phyloP scores from a whole-genome alignment of 1,140 invertebrate genomes.

The Drosophila ercepeae region DNA sequence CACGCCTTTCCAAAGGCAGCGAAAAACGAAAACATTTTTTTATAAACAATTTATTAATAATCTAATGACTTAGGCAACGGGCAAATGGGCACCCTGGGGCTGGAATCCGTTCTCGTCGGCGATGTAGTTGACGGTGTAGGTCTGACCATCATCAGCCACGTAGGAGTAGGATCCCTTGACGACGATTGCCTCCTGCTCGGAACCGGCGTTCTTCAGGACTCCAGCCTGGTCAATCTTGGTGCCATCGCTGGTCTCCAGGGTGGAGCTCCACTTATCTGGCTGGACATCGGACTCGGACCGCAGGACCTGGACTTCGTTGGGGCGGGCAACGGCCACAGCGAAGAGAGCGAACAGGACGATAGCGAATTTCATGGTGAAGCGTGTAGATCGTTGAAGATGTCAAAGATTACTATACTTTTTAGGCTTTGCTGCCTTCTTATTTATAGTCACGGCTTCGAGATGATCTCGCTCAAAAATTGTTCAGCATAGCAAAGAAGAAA shows the following conservation, averaged over 20 bases:
- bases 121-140: constrained; percentile 48
- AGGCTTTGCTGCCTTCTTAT: not conserved
- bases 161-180: constrained; percentile 45
- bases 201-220: not conserved
- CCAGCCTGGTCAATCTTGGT: constrained; percentile 82
- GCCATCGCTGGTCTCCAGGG: constrained; percentile 87
- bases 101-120: constrained; percentile 88
- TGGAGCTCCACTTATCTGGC: constrained; percentile 35
- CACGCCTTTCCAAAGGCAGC: not conserved
- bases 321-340: constrained; percentile 29
- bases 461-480: too few relatives aligned
- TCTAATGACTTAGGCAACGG: constrained; percentile 81
- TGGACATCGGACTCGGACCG: constrained; percentile 66
- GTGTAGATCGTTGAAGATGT: constrained; percentile 16
- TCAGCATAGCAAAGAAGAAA: too few relatives aligned
- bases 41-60: constrained; percentile 53
- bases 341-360: constrained; percentile 40
- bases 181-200: constrained; percentile 41
- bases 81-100: constrained; percentile 86
- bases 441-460: too few relatives aligned
- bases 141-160: constrained; percentile 46
- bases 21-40: not conserved
- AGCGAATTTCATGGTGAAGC: constrained; percentile 63
- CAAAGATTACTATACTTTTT: constrained; percentile 18
- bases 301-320: fast-evolving